Percentiles rank a stretch among this genome's conserved stretches.
Evolutionary conservation across 2,797 vertebrate genomes (phyloP).

Genomic region (Acrossocheilus fasciatus): DNA sequence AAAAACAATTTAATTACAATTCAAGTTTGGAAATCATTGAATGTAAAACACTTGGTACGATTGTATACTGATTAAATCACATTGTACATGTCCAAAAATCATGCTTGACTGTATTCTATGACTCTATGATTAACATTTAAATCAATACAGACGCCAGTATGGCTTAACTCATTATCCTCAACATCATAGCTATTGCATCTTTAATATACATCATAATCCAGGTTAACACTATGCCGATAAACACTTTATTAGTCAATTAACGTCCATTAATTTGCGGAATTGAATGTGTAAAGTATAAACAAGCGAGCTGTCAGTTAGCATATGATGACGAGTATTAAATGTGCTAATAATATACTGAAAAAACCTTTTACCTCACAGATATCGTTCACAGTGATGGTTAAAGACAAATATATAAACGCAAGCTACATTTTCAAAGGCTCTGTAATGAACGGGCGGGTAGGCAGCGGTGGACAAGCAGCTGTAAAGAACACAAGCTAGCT

Average conservation of each 20-base stretch:
- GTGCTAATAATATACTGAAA: neutral
- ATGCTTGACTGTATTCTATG: neutral
- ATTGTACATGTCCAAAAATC: neutral
- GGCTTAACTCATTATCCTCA: neutral
- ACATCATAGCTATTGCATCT: neutral
- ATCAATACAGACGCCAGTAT: neutral
- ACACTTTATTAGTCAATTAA: neutral
- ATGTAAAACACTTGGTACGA: neutral
- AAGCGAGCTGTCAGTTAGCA: conserved; percentile 46
- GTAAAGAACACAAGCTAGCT: conserved; percentile 28
- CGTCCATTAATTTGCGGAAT: neutral
- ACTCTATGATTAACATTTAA: neutral
- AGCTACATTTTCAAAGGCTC: conserved; percentile 4
- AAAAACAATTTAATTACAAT: neutral
- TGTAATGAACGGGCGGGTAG: neutral
- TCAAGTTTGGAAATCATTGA: neutral
- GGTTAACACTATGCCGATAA: neutral
- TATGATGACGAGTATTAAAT: conserved; percentile 32
- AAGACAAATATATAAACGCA: neutral
- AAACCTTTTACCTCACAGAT: conserved; percentile 15
- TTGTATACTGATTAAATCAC: neutral
- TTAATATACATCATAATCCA: neutral
- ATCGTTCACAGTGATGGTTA: neutral
- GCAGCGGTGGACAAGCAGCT: conserved; percentile 14
- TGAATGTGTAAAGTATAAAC: neutral